Percentiles rank a stretch among this genome's conserved stretches.
Evolutionary conservation across 2,888 invertebrate genomes (phyloP).

Genomic region (Bedellia somnulentella): DNA sequence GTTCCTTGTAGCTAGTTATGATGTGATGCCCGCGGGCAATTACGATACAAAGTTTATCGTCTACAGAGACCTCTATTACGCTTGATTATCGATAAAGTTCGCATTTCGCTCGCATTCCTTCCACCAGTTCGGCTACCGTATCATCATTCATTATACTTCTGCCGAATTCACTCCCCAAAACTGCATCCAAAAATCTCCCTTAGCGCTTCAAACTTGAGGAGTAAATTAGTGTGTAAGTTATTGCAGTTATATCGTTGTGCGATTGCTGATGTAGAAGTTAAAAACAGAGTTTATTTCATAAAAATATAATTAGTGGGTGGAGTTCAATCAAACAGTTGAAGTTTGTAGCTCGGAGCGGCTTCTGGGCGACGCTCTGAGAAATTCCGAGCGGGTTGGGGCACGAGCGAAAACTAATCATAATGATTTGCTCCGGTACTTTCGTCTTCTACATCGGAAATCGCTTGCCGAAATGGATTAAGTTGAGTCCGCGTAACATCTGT

Average conservation of each 20-base stretch:
- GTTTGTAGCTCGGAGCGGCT: slow-evolving; percentile 17
- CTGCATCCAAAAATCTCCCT: not conserved
- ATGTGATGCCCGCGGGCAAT: slow-evolving; percentile 1
- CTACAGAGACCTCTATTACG: slow-evolving; percentile 2
- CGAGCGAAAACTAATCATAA: not conserved
- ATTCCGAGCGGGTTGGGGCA: slow-evolving; percentile 1
- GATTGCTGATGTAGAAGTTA: slow-evolving; percentile 19
- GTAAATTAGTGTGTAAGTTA: not conserved
- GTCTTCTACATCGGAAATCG: no score
- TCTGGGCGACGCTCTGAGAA: slow-evolving; percentile 6
- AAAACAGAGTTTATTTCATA: slow-evolving; percentile 53
- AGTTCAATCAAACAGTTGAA: slow-evolving; percentile 45
- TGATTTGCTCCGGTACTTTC: not conserved
- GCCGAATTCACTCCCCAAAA: slow-evolving; percentile 11
- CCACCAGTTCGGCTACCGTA: slow-evolving; percentile 23
- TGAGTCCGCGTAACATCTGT: no score
- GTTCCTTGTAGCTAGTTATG: slow-evolving; percentile 1
- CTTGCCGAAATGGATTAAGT: no score
- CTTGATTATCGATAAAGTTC: slow-evolving; percentile 1
- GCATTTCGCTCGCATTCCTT: slow-evolving; percentile 5
- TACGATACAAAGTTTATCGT: slow-evolving; percentile 1
- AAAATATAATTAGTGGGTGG: slow-evolving; percentile 61
- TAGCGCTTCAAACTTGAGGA: slow-evolving; percentile 1
- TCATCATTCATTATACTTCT: slow-evolving; percentile 16
- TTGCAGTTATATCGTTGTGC: slow-evolving; percentile 12